Evolutionary conservation across 2,113 vertebrate species (phyloP).

Genomic region (Taurulus bubalis): DNA sequence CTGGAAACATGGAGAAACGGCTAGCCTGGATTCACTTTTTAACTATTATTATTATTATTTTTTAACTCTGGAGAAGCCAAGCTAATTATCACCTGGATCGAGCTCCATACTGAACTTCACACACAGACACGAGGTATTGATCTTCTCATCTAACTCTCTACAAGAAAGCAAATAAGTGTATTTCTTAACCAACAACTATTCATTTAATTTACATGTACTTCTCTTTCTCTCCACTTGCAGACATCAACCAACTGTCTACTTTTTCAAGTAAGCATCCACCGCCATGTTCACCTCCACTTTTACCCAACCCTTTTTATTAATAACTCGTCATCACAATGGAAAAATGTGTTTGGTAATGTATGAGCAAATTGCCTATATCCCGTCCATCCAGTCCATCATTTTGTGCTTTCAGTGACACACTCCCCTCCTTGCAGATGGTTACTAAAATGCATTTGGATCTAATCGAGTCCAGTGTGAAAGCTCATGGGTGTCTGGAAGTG

Average conservation of each 20-base stretch:
- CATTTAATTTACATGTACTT: background rate
- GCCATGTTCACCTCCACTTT: constrained; percentile 1
- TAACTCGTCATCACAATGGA: constrained; percentile 20
- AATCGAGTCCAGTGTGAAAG: constrained; percentile 72
- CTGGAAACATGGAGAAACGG: background rate
- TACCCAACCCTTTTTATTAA: background rate
- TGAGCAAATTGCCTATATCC: constrained; percentile 66
- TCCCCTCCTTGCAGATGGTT: constrained; percentile 65
- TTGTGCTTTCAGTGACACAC: constrained; percentile 51
- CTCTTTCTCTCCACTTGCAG: background rate
- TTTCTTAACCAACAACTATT: background rate
- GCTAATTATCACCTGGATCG: background rate
- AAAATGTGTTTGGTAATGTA: constrained; percentile 61
- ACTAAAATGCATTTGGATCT: constrained; percentile 74
- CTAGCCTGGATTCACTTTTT: background rate
- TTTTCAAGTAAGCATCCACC: constrained; percentile 7
- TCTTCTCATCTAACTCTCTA: background rate
- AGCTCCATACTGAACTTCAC: background rate
- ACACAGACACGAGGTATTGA: background rate
- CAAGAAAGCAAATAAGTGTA: background rate
- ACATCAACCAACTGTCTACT: background rate
- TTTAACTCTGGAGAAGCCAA: background rate
- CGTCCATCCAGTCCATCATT: constrained; percentile 53
- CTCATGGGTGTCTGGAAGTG: constrained; percentile 71
- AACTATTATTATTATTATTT: background rate